Base-by-base conservation (phyloP, 2,113 vertebrate genomes). In the Trematomus loennbergii region DNA sequence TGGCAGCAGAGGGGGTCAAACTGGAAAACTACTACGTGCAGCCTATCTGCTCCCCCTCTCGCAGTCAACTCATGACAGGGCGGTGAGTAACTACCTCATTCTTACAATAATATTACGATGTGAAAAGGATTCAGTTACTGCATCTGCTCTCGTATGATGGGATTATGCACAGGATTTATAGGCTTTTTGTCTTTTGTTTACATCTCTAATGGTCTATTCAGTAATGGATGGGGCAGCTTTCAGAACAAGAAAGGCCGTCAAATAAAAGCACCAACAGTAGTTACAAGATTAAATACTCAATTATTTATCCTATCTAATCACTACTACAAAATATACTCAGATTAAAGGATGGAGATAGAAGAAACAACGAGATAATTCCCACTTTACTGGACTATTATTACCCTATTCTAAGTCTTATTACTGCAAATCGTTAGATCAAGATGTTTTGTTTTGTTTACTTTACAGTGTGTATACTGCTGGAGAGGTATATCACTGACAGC, bases 11-110 rank as follows among this genome's bases (percentile, higher is more conserved):
- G 57, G 97, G 97, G 0, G 97, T 98, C 45, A 97, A 96, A 78
- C 92, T 98, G 92, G 97, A 99, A 91, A 99, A 98, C 75, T 98
- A 99, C 79, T 99, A 98, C 49, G 97, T 99, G 86, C 97, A 98
- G 85, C 96, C 97, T 60, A 98, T 98, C 94, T 99, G 98, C 88
- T 99, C 97, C 1, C 97, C 97, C 0, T 98, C 97, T 43, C 90
- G 97, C 43, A 99, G 97, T 92, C 97, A 98, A 85, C 96, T 99
- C 60, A 97, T 98, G 87, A 99, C 97, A 0, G 97, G 97, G 72
- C 95, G 96, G 97, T 99, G 95, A 97, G 94, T 81, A 20, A 49
- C 74, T 45, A 66, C 33, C 46, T 49, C n/a, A 12, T 72, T 6
- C 9, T 40, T 62, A 15, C 49, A 67, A 84, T 11, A 67, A 59